A percentile compares a stretch with the other conserved stretches of the same genome.
phyloP scores from a whole-genome alignment of 2,113 vertebrate genomes.

The Paedocypris sp. region DNA sequence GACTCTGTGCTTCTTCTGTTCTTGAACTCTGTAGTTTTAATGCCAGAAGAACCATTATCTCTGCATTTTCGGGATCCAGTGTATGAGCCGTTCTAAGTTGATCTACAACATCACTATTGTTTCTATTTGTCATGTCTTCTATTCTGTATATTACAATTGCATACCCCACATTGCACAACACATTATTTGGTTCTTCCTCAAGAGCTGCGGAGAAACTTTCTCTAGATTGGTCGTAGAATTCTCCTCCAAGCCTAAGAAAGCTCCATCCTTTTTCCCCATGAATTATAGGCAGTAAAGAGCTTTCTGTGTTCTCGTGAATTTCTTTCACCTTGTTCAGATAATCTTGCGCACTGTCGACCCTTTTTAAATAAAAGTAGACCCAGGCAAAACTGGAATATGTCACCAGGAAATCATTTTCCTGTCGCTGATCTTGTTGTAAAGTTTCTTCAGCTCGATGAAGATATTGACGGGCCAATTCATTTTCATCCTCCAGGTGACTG shows the following conservation, averaged over 20 bases:
- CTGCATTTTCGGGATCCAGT: constrained; percentile 28
- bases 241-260: constrained; percentile 28
- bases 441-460: constrained; percentile 20
- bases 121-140: constrained; percentile 9
- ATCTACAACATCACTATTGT: neutral
- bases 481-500: constrained; percentile 21
- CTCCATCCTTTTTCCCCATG: constrained; percentile 42
- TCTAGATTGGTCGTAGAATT: constrained; percentile 31
- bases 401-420: constrained; percentile 14
- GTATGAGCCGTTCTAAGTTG: constrained; percentile 33
- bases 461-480: constrained; percentile 8
- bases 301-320: constrained; percentile 22
- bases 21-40: constrained; percentile 28
- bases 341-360: constrained; percentile 5
- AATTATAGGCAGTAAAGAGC: constrained; percentile 15
- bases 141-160: constrained; percentile 33
- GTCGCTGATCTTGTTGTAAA: constrained; percentile 13
- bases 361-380: constrained; percentile 33
- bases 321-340: constrained; percentile 33
- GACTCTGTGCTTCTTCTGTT: neutral
- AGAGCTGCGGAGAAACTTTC: constrained; percentile 37
- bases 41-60: constrained; percentile 37
- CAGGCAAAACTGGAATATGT: constrained; percentile 39
- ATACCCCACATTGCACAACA: constrained; percentile 35
- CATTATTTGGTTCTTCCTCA: constrained; percentile 21